Evolutionary conservation across 1,140 invertebrate genomes (phyloP).

Genomic region (Wasmannia auropunctata): DNA sequence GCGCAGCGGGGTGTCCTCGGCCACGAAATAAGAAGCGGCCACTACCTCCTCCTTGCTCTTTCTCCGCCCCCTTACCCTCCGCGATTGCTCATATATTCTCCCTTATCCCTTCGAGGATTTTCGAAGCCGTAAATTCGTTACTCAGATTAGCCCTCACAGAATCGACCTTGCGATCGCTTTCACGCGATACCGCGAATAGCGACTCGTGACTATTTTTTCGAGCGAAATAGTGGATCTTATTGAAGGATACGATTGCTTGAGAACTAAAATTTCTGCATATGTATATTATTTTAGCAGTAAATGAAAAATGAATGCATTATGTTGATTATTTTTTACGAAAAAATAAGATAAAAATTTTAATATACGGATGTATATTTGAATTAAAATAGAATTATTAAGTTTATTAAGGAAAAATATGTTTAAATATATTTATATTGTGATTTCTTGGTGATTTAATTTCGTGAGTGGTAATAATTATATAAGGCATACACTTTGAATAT

Average conservation of each 20-base stretch:
- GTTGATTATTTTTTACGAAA: not conserved
- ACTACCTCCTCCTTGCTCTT: slow-evolving; percentile 39
- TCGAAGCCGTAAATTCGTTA: slow-evolving; percentile 1
- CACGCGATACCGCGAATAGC: not conserved
- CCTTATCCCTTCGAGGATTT: slow-evolving; percentile 41
- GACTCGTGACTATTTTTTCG: too few relatives aligned
- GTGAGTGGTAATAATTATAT: not conserved
- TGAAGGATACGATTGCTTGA: not conserved
- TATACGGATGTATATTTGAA: not conserved
- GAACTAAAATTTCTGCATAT: not conserved
- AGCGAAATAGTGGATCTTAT: not conserved
- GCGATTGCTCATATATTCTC: slow-evolving; percentile 36
- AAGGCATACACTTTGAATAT: not conserved
- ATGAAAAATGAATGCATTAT: not conserved
- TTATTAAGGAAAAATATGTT: not conserved
- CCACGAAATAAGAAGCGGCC: slow-evolving; percentile 70
- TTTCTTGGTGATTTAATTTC: not conserved
- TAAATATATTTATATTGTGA: not conserved
- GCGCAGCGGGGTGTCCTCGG: slow-evolving; percentile 67
- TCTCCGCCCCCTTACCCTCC: slow-evolving; percentile 18
- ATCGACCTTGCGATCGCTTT: slow-evolving; percentile 6
- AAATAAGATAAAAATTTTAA: not conserved
- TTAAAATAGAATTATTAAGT: not conserved
- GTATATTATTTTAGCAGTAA: not conserved
- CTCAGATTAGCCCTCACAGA: slow-evolving; percentile 6